A percentile compares a stretch with the other conserved stretches of the same genome.
Evolutionary conservation across 2,888 invertebrate species (phyloP).

Genomic region (Trachelus iudaicus): DNA sequence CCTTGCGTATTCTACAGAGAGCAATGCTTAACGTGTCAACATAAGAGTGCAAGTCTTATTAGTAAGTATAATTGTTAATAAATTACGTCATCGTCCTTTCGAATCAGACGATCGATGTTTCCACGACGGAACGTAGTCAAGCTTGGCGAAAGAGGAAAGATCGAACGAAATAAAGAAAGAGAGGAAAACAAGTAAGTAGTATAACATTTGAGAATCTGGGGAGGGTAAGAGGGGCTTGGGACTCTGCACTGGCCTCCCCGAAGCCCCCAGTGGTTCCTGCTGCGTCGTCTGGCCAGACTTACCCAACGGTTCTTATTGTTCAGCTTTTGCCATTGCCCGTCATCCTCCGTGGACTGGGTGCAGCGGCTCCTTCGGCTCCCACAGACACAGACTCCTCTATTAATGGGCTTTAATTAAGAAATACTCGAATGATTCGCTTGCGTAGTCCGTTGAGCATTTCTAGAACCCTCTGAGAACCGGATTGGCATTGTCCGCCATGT

Average conservation of each 20-base stretch:
- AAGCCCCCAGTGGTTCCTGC: constrained; percentile 12
- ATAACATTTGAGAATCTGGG: background rate
- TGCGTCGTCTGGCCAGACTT: constrained; percentile 32
- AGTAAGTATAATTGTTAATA: background rate
- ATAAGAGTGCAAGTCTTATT: background rate
- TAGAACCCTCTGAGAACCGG: background rate
- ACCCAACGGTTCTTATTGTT: constrained; percentile 35
- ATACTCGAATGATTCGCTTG: constrained; percentile 5
- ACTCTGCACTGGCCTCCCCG: constrained; percentile 22
- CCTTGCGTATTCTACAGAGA: background rate
- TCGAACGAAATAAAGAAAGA: constrained; percentile 7
- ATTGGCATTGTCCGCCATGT: background rate
- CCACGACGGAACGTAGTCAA: background rate
- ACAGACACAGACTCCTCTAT: constrained; percentile 23
- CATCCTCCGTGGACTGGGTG: constrained; percentile 14
- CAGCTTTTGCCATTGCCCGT: constrained; percentile 21
- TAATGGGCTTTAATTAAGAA: constrained; percentile 30
- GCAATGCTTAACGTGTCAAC: background rate
- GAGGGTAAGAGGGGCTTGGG: constrained; percentile 4
- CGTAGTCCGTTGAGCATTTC: background rate
- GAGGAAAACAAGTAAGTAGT: constrained; percentile 6
- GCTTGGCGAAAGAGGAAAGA: background rate
- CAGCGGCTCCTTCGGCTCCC: background rate
- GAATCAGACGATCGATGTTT: background rate
- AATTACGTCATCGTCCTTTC: background rate